These are phyloP conservation scores for Pammene fasciana DNA, from an alignment of 2,888 invertebrate species.

Conservation along the genomic window DNA sequence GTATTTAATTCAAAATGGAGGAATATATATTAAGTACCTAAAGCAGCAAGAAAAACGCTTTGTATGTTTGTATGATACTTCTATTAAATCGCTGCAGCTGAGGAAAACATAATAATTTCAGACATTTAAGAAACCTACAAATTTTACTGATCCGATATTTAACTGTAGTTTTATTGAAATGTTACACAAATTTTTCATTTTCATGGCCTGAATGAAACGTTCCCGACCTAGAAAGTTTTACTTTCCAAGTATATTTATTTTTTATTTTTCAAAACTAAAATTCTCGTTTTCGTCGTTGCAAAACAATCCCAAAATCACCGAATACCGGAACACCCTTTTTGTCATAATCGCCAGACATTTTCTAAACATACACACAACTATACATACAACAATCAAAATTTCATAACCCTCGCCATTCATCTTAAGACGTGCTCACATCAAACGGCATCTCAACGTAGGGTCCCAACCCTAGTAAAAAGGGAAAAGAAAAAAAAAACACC, in stretches of 20 bases:
- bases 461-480: constrained; percentile 61
- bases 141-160: no score
- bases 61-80: background rate
- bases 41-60: background rate
- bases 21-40: constrained; percentile 13
- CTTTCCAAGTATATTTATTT: no score
- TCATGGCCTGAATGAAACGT: no score
- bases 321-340: background rate
- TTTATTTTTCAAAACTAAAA: no score
- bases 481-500: constrained; percentile 66
- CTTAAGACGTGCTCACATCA: constrained; percentile 56
- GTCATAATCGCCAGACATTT: constrained; percentile 32
- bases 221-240: no score
- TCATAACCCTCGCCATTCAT: constrained; percentile 45
- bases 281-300: background rate
- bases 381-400: constrained; percentile 44
- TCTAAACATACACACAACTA: constrained; percentile 11
- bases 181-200: no score
- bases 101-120: no score
- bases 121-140: no score
- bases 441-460: constrained; percentile 53
- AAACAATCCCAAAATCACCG: background rate
- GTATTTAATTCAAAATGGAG: constrained; percentile 24
- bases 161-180: no score
- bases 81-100: no score